Base-by-base conservation (phyloP, 2,113 vertebrate genomes). In the Entelurus aequoreus region DNA sequence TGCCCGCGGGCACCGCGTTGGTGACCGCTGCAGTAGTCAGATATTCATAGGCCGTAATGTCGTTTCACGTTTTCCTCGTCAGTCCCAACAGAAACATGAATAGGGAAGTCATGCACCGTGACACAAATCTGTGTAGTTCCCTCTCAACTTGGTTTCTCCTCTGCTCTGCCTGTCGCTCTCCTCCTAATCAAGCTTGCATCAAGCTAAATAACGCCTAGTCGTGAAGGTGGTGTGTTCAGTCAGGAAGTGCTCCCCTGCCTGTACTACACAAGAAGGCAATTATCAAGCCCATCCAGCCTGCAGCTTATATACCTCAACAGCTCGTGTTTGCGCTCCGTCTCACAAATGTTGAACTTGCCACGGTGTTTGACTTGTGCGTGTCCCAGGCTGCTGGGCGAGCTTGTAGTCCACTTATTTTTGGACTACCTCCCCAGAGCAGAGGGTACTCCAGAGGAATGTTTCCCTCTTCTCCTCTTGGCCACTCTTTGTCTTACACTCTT, bases 121-220 rank as follows among this genome's bases (percentile, higher is more conserved):
- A 82, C 82, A 75, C 79, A 86, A 85, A 89, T 81, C 81, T 78
- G 73, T 82, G 75, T 57, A 61, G 1, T 49, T 74, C 55, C 66
- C 69, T 72, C 68, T 60, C 61, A 6, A 40, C 66, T 66, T 71
- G 21, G 19, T 58, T 21, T 40, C n/a, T 62, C 60, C 15, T 54
- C 68, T 61, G 36, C 42, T 37, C 54, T 44, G 40, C 38, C 42
- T 60, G 14, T 48, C 54, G 62, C 56, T 48, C 75, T 63, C 58
- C 40, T 62, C 53, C 87, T 89, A 87, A 90, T 90, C 88, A 88
- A 89, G 84, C 89, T 84, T 86, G 86, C 85, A 90, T 88, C 86
- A 87, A 87, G 85, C 86, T 82, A 87, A 90, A 88, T 90, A 88
- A 90, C 88, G 87, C 83, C 72, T 63, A 78, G 81, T 86, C 72